These are phyloP conservation scores for Peromyscus californicus DNA, from an alignment of 2,113 vertebrate species.

Conservation along the genomic window DNA sequence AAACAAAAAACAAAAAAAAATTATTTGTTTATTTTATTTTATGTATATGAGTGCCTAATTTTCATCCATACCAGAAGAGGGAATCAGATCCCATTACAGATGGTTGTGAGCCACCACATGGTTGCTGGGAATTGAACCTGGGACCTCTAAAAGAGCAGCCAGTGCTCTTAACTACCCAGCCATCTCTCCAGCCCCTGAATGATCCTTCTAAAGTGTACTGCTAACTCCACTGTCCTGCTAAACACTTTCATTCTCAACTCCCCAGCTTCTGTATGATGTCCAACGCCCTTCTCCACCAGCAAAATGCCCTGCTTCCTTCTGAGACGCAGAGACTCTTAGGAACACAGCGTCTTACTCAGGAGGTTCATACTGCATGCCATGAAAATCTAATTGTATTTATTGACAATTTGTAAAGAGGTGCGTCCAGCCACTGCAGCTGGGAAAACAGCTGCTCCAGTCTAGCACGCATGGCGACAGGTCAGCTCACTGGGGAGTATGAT, in stretches of 20 bases:
- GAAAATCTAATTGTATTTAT: background rate
- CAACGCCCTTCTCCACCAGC: background rate
- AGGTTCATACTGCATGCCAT: background rate
- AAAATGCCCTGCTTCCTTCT: background rate
- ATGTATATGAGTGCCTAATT: no score
- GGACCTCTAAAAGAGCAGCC: no score
- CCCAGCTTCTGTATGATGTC: background rate
- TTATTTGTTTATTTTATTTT: no score
- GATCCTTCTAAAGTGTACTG: background rate
- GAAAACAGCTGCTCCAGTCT: background rate
- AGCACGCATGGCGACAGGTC: background rate
- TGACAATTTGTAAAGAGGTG: background rate
- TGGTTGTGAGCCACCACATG: no score
- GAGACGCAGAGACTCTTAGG: background rate
- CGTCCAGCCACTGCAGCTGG: background rate
- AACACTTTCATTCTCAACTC: background rate
- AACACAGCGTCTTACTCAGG: background rate
- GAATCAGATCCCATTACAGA: no score
- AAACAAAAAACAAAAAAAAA: no score
- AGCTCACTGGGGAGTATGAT: background rate
- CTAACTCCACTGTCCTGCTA: background rate
- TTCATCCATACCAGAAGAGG: no score
- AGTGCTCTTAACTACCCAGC: no score
- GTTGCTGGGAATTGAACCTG: no score
- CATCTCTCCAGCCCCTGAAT: background rate